Percentiles rank a stretch among this genome's conserved stretches.
Conservation (phyloP, 2,888 invertebrate species). For the Acleris literana region DNA sequence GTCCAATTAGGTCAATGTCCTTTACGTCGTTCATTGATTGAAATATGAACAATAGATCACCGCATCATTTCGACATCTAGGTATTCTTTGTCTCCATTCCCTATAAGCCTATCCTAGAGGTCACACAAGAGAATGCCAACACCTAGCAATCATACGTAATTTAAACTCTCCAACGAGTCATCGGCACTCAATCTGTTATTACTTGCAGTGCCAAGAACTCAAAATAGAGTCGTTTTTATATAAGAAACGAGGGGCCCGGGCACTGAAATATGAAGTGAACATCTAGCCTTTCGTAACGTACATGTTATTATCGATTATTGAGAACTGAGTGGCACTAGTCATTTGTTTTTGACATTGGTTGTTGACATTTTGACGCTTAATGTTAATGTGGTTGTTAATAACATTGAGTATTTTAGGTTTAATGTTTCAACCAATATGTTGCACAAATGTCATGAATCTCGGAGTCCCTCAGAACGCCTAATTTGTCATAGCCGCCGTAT, state of each 20-base stretch:
- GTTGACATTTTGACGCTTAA: neutral
- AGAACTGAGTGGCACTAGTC: conserved; percentile 3
- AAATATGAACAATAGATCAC: conserved; percentile 8
- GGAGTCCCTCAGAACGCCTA: too few species aligned
- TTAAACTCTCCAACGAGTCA: too few species aligned
- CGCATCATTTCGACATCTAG: conserved; percentile 9
- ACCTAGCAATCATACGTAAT: too few species aligned
- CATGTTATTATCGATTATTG: conserved; percentile 12
- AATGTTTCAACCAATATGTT: too few species aligned
- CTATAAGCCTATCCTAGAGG: conserved; percentile 8
- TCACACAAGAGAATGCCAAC: neutral
- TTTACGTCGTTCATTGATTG: neutral
- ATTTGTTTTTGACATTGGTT: conserved; percentile 8
- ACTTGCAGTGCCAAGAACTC: too few species aligned
- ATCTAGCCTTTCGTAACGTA: conserved; percentile 2
- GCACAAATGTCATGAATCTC: too few species aligned
- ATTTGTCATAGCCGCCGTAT: too few species aligned
- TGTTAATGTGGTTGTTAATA: neutral
- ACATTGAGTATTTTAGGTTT: too few species aligned
- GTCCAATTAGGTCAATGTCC: too few species aligned
- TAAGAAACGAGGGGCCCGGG: too few species aligned
- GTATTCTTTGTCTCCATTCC: conserved; percentile 6
- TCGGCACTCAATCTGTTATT: too few species aligned
- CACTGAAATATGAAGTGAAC: conserved; percentile 7
- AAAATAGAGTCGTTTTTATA: too few species aligned